A percentile compares a stretch with the other conserved stretches of the same genome.
Conservation (phyloP, 2,797 vertebrate species). For the Myioborus melanocephalus region DNA sequence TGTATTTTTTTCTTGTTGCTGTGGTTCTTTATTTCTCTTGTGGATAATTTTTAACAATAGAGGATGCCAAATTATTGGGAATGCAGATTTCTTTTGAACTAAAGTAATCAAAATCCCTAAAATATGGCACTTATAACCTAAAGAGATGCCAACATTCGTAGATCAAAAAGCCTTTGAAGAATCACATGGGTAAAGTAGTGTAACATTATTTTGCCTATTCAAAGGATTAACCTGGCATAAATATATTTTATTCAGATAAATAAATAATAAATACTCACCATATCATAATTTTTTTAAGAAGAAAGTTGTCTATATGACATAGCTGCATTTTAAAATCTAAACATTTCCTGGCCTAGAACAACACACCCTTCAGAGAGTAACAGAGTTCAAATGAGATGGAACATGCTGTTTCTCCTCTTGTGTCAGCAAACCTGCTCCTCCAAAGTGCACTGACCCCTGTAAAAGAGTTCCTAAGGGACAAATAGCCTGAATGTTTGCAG, state of each 20-base stretch:
- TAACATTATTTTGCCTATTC: neutral
- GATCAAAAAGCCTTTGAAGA: constrained; percentile 5
- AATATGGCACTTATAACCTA: neutral
- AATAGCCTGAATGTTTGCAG: neutral
- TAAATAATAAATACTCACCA: neutral
- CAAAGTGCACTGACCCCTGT: neutral
- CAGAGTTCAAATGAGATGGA: neutral
- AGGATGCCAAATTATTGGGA: neutral
- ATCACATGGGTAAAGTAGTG: neutral
- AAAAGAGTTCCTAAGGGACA: neutral
- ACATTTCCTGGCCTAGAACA: constrained; percentile 7
- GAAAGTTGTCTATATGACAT: neutral
- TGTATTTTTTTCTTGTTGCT: neutral
- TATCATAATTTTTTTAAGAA: neutral
- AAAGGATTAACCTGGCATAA: neutral
- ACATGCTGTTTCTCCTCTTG: neutral
- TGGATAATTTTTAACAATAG: neutral
- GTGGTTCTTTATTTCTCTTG: constrained; percentile 12
- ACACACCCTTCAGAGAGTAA: neutral
- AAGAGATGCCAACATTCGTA: neutral
- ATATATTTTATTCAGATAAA: neutral
- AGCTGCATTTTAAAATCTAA: constrained; percentile 24
- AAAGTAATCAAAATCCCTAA: neutral
- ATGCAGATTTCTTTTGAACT: neutral
- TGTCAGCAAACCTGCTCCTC: neutral